Evolutionary conservation across 35 echinoderm and acorn worm species (phyloP), one percentile per base, ranked within the genome.

Genomic region (Chiridota heheva): DNA sequence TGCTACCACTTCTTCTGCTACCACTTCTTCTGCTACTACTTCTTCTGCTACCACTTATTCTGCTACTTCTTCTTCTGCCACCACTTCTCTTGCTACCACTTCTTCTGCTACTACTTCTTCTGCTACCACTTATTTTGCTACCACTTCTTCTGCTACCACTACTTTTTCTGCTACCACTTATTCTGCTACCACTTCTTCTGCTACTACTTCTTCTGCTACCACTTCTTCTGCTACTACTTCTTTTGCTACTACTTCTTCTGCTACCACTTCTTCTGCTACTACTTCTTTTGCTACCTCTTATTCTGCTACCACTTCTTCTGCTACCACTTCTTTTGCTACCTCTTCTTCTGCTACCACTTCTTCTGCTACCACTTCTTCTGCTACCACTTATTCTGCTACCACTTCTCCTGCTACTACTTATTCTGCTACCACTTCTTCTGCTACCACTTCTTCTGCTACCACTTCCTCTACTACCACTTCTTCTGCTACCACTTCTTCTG

Each of bases 131-230:
- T 15, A 10, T 66, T 15, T 28, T 66, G 29, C 62, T 66, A 66
- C 62, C 29, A 66, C 62, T 66, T 17, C 62, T 66, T 17, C 62
- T 30, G 15, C 62, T 66, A 66, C 62, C 29, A 66, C 62, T 66
- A 66, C 62, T 66, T 15, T 28, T 66, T 15, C 62, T 66, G 29
- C 62, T 66, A 66, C 62, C 29, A 66, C 62, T 66, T 15, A 10
- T 66, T 15, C 62, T 66, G 29, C 62, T 66, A 66, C 62, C 29
- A 66, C 62, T 66, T 15, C 62, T 66, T 15, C 62, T 66, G 10
- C 62, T 30, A 30, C 62, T 66, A 66, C 62, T 66, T 15, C 62
- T 66, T 66, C 62, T 66, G 29, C 62, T 66, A 66, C 62, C 29
- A 66, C 62, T 66, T 15, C 62, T 66, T 13, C 48, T 53, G n/a